Conservation (phyloP, 2,888 invertebrate species). For the Myopa tessellatipennis region DNA sequence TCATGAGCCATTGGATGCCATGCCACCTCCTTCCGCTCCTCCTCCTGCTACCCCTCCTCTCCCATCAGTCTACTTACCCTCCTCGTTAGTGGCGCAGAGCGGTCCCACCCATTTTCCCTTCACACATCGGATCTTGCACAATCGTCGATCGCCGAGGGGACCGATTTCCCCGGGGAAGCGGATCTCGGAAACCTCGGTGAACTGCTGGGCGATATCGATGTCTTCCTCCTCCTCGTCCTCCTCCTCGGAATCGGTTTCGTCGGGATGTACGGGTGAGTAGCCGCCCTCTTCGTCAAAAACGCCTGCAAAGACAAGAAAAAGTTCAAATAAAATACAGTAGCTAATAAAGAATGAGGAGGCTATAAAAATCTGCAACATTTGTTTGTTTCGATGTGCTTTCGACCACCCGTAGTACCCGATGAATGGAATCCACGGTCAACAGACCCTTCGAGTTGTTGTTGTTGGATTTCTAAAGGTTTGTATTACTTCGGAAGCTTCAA, state of each 20-base stretch:
- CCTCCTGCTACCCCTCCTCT: constrained; percentile 26
- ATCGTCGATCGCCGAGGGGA: constrained; percentile 77
- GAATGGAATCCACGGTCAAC: no score
- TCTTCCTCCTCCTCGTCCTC: constrained; percentile 66
- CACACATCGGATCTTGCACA: constrained; percentile 87
- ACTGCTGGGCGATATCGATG: constrained; percentile 65
- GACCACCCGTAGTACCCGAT: no score
- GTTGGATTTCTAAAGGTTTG: no score
- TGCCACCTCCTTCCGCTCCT: constrained; percentile 35
- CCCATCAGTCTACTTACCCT: constrained; percentile 71
- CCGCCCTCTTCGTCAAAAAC: constrained; percentile 66
- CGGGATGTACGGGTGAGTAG: constrained; percentile 63
- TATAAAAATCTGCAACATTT: no score
- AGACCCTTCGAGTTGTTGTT: no score
- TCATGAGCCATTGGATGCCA: no score
- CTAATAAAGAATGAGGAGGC: no score
- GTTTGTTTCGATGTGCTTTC: no score
- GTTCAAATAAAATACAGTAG: no score
- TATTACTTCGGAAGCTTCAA: no score
- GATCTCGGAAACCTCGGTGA: constrained; percentile 68
- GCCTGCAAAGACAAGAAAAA: constrained; percentile 45
- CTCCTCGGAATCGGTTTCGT: constrained; percentile 64
- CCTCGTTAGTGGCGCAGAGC: constrained; percentile 77
- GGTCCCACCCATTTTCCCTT: constrained; percentile 89
- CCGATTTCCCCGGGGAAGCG: constrained; percentile 81